phyloP scores from a whole-genome alignment of 2,888 invertebrate genomes.

The Syrphus vitripennis region DNA sequence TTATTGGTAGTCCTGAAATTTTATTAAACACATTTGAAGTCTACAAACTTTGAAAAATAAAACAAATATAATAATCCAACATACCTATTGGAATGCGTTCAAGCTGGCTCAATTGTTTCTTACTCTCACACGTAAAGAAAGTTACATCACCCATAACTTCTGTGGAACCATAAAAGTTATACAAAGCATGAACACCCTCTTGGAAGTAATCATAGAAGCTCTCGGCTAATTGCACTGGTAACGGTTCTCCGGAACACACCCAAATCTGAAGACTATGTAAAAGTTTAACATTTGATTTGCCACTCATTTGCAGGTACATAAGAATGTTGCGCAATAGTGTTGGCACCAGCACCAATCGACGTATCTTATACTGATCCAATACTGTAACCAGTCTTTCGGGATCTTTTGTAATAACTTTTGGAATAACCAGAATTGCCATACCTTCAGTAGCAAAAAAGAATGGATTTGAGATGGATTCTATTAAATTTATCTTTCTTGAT shows the following conservation, averaged over 20 bases:
- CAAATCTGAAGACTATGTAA: conserved; percentile 87
- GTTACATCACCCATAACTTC: conserved; percentile 96
- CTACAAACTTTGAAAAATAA: background rate
- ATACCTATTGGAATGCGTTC: conserved; percentile 92
- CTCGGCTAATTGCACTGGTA: conserved; percentile 86
- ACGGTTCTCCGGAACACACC: conserved; percentile 94
- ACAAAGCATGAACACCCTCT: conserved; percentile 85
- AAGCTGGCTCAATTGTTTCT: conserved; percentile 84
- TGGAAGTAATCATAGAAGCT: conserved; percentile 90
- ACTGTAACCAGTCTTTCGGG: conserved; percentile 88
- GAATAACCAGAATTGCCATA: conserved; percentile 87
- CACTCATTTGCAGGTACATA: conserved; percentile 85
- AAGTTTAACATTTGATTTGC: conserved; percentile 82
- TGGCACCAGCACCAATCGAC: conserved; percentile 92
- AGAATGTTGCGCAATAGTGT: conserved; percentile 90
- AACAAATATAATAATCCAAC: conserved; percentile 70
- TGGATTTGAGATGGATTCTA: background rate
- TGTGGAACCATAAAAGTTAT: conserved; percentile 95
- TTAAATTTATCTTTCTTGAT: background rate
- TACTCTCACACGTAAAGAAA: conserved; percentile 86
- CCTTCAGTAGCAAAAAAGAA: conserved; percentile 72
- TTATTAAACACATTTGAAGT: background rate
- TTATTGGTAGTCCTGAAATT: conserved; percentile 86
- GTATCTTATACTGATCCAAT: conserved; percentile 88
- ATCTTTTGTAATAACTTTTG: conserved; percentile 88